Conservation (phyloP, 2,888 invertebrate species). For the Caenorhabditis becei region DNA sequence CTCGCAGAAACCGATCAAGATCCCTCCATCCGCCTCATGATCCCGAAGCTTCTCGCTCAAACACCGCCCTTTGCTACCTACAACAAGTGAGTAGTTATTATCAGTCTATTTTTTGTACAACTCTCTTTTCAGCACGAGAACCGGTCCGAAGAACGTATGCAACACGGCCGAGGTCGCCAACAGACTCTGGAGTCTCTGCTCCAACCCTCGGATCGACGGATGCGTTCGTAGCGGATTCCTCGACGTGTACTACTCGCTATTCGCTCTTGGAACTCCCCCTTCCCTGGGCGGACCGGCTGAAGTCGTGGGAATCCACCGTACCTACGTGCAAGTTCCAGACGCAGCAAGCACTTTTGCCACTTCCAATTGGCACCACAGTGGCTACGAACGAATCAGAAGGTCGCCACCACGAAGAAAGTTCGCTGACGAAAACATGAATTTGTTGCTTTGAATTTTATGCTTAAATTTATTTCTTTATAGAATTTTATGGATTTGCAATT, state of each 20-base stretch:
- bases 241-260: constrained; percentile 69
- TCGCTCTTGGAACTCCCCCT: constrained; percentile 65
- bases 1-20: constrained; percentile 62
- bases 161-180: constrained; percentile 62
- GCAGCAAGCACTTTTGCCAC: constrained; percentile 38
- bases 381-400: constrained; percentile 52
- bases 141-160: constrained; percentile 41
- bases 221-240: constrained; percentile 51
- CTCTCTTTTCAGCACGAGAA: constrained; percentile 57
- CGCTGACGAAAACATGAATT: constrained; percentile 56
- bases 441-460: constrained; percentile 46
- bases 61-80: constrained; percentile 68
- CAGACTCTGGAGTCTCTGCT: constrained; percentile 57
- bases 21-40: constrained; percentile 64
- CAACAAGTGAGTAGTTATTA: constrained; percentile 68
- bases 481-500: too few relatives aligned
- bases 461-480: too few relatives aligned
- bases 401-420: constrained; percentile 52
- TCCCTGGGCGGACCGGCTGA: constrained; percentile 59
- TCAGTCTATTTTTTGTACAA: too few relatives aligned
- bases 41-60: constrained; percentile 60
- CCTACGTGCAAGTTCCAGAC: constrained; percentile 35
- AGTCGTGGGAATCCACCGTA: constrained; percentile 61
- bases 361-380: constrained; percentile 56
- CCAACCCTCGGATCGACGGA: constrained; percentile 33